A percentile compares a stretch with the other conserved stretches of the same genome.
phyloP scores from a whole-genome alignment of 1,140 invertebrate genomes.

The Elysia chlorotica region DNA sequence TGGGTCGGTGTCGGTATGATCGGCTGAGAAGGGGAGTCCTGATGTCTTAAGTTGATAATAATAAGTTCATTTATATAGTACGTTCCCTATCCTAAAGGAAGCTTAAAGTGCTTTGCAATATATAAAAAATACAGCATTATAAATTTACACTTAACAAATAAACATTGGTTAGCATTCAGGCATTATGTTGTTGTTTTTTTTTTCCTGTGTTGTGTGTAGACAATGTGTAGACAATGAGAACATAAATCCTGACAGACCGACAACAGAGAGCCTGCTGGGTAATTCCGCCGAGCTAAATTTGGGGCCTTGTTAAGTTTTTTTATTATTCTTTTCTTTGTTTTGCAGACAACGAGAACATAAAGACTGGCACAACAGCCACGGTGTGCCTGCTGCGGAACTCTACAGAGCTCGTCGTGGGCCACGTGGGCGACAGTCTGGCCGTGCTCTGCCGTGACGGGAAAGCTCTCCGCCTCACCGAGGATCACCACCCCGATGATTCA shows the following conservation, averaged over 20 bases:
- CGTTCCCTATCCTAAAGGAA: too few relatives aligned
- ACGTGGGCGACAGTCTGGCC: conserved; percentile 68
- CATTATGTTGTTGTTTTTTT: neutral
- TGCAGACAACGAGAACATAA: conserved; percentile 32
- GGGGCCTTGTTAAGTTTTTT: too few relatives aligned
- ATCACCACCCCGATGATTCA: conserved; percentile 63
- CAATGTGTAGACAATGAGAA: neutral
- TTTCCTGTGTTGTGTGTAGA: neutral
- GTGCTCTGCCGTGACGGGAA: conserved; percentile 65
- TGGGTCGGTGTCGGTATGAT: too few relatives aligned
- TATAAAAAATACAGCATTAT: too few relatives aligned
- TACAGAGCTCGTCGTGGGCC: conserved; percentile 63
- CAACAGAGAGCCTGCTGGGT: too few relatives aligned
- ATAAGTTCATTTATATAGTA: too few relatives aligned
- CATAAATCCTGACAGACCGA: neutral
- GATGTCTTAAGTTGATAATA: too few relatives aligned
- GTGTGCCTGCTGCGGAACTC: conserved; percentile 65
- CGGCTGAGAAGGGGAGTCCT: too few relatives aligned
- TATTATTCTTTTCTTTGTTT: neutral
- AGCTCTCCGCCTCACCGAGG: conserved; percentile 63
- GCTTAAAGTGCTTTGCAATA: too few relatives aligned
- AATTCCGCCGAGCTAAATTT: too few relatives aligned
- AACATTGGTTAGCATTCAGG: neutral
- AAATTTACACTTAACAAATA: neutral
- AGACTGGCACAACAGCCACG: conserved; percentile 66